Conservation (phyloP, 1,140 invertebrate genomes). For the Ruditapes philippinarum region DNA sequence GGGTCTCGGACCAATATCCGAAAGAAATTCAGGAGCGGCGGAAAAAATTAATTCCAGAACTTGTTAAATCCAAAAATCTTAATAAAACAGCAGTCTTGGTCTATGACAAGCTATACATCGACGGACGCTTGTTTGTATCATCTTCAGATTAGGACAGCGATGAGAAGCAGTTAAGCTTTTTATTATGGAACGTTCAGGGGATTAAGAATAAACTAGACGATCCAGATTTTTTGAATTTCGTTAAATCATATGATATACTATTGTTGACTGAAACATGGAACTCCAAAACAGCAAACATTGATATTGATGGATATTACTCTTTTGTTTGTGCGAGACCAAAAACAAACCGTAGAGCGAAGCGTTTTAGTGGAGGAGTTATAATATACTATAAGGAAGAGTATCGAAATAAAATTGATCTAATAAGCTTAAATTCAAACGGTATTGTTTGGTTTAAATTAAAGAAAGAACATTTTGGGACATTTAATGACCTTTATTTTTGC, state of each 20-base stretch:
- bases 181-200: conserved; percentile 46
- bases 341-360: conserved; percentile 1
- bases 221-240: conserved; percentile 36
- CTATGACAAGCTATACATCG: background rate
- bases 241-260: conserved; percentile 34
- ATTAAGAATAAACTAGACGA: conserved; percentile 21
- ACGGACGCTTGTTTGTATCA: background rate
- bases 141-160: background rate
- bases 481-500: background rate
- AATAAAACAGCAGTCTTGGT: background rate
- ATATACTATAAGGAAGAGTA: background rate
- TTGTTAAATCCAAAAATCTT: background rate
- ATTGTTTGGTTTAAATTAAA: background rate
- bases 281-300: background rate
- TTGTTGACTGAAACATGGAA: conserved; percentile 53
- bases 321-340: conserved; percentile 45
- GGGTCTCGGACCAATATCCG: background rate
- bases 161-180: conserved; percentile 7
- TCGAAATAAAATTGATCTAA: background rate
- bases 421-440: background rate
- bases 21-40: background rate
- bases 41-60: background rate
- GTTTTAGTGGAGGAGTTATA: background rate
- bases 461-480: background rate
- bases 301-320: background rate